These are phyloP conservation scores for Neolamprologus caudopunctatus DNA, from an alignment of 2,113 vertebrate species.

Conservation along the genomic window DNA sequence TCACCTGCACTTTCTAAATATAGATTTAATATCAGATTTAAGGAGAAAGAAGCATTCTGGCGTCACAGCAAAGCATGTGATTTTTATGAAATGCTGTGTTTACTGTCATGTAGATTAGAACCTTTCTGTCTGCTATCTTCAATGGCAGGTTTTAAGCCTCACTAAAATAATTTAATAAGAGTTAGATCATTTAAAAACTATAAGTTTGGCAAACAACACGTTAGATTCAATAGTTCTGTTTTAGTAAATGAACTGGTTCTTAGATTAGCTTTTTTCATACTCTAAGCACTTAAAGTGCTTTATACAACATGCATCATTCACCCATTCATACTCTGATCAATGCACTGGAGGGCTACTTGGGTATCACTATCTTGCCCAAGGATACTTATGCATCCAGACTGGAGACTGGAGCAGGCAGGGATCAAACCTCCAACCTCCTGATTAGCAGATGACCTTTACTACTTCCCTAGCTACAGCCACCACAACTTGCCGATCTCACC, in stretches of 20 bases:
- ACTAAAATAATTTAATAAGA: neutral
- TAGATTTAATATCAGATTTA: neutral
- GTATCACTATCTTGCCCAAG: neutral
- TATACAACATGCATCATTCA: neutral
- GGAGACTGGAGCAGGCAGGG: neutral
- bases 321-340: neutral
- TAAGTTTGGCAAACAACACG: neutral
- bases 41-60: neutral
- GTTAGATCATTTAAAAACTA: neutral
- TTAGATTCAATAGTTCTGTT: neutral
- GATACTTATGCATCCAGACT: neutral
- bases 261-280: neutral
- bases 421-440: neutral
- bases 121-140: neutral
- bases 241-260: neutral
- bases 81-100: neutral
- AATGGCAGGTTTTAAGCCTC: neutral
- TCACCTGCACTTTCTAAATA: constrained; percentile 12
- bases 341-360: neutral
- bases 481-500: neutral
- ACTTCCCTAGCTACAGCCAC: neutral
- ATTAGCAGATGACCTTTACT: neutral
- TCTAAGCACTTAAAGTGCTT: neutral
- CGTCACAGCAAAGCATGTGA: neutral
- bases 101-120: neutral